Base-by-base conservation (phyloP, 2,888 invertebrate species). In the Amphimallon solstitiale region DNA sequence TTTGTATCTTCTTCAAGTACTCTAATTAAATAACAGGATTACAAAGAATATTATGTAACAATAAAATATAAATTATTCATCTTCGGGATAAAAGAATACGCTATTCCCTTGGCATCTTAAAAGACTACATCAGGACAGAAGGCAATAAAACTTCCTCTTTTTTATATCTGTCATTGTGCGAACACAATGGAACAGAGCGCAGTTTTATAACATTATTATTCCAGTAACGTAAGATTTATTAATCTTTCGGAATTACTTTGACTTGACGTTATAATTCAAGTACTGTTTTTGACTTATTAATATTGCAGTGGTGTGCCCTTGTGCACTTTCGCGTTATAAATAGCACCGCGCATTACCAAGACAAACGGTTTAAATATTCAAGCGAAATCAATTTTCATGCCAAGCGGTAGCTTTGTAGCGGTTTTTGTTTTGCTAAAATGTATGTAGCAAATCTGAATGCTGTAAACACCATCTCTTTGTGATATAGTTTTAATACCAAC, bases 171-270 rank as follows among this genome's bases (percentile, higher is more conserved):
- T 59, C 56, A 59, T 59, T 59, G 56, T 59, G 56, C 56, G 40
- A 43, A 43, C 56, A 59, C 56, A 59, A 59, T 59, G 56, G 56
- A 43, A 38, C 51, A 34, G 10, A 15, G 21, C 34, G 43, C 56
- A 59, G 56, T 59, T n/a, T n/a, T 59, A 59, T 59, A 59, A 59
- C 43, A 59, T 59, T 59, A 59, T 59, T 59, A 59, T 59, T 59
- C 56, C 56, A 43, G 43, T 34, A 45, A 59, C 43, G 56, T 43
- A 43, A 59, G 56, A 59, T 59, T 59, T 59, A 59, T 59, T 59
- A 59, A 59, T 59, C 56, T 59, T 59, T 43, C 15, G 29, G 56
- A 59, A 59, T 59, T 43, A 59, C 43, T 59, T 43, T 29, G 43
- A 35, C 15, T 17, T 51, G 51, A 59, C 56, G 56, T 43, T 59